Evolutionary conservation across 2,797 vertebrate species (phyloP).

Genomic region (Nannoperca australis): DNA sequence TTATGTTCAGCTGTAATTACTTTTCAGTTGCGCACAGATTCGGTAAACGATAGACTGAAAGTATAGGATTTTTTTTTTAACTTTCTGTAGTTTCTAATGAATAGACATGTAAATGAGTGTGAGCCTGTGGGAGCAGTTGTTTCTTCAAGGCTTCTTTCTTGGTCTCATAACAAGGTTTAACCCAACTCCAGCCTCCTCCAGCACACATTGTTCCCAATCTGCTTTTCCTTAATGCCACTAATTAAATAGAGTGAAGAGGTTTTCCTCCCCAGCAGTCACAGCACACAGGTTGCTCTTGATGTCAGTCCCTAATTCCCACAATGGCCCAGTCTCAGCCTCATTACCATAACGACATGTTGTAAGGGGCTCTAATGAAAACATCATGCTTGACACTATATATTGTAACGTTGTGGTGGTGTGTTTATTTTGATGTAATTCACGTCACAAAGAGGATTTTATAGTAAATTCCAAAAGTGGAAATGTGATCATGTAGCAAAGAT

Average conservation of each 20-base stretch:
- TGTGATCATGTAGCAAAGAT: neutral
- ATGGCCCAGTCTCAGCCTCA: conserved; percentile 31
- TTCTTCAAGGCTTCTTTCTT: conserved; percentile 29
- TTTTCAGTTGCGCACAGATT: conserved; percentile 3
- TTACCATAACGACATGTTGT: conserved; percentile 48
- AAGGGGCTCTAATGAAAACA: conserved; percentile 44
- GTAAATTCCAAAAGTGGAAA: conserved; percentile 9
- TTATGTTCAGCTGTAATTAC: conserved; percentile 15
- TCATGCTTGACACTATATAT: conserved; percentile 9
- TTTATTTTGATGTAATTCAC: conserved; percentile 8
- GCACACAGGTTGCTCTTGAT: conserved; percentile 61
- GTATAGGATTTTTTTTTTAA: neutral
- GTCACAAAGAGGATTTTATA: neutral
- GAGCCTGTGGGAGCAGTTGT: conserved; percentile 25
- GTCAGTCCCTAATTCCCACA: conserved; percentile 55
- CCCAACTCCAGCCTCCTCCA: conserved; percentile 18
- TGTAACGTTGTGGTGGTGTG: neutral
- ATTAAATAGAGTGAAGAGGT: conserved; percentile 68
- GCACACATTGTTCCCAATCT: conserved; percentile 53
- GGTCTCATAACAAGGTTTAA: conserved; percentile 48
- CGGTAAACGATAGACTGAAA: conserved; percentile 6
- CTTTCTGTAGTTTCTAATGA: conserved; percentile 32
- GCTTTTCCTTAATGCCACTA: conserved; percentile 57
- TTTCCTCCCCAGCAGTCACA: conserved; percentile 49
- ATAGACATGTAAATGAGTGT: conserved; percentile 32